Base-by-base conservation (phyloP, 2,113 vertebrate species). In the Engraulis encrasicolus region DNA sequence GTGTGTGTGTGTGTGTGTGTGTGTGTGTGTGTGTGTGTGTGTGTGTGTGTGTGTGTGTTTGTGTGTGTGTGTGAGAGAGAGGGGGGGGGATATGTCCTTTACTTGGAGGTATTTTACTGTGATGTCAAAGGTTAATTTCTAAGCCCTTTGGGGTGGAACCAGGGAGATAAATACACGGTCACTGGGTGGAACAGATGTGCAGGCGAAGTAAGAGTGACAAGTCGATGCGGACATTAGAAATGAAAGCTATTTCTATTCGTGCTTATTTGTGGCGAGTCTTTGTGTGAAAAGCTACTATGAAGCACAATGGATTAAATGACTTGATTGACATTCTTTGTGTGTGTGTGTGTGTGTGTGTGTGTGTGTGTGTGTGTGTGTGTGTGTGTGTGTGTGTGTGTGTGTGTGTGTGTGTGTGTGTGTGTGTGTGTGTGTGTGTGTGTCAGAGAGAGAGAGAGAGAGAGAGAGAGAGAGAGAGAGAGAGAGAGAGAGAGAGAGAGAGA, bases 31-130 rank as follows among this genome's bases (percentile, higher is more conserved):
- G 58, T 66, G 58, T 66, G 58, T 66, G 58, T 66, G 58, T 11
- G 58, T 66, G 58, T 11, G 58, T 66, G 15, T 66, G 58, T 14
- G 23, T 11, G 58, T 66, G 58, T 20, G 54, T 66, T n/a, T 66
- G 20, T 27, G n/a, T 66, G 58, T 66, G 58, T 66, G 58, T 66
- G n/a, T 31, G 58, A 27, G 27, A 27, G 27, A 27, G 58, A 23
- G 6, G 9, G 58, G 23, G 23, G 23, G n/a, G 31, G 58, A 66
- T 11, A 66, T 66, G 58, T 66, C 58, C 23, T 66, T 66, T 66
- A 66, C 58, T 66, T 27, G 58, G 27, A 66, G 78, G 49, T 78
- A 79, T 85, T 85, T 83, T 81, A 85, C 86, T 82, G 77, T 12
- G 66, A 78, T 79, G 79, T 81, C 48, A 79, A 54, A 85, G 84